Conservation (phyloP, 30 jellyfish, hydroid and myxozoan species). For the Turritopsis dohrnii region DNA sequence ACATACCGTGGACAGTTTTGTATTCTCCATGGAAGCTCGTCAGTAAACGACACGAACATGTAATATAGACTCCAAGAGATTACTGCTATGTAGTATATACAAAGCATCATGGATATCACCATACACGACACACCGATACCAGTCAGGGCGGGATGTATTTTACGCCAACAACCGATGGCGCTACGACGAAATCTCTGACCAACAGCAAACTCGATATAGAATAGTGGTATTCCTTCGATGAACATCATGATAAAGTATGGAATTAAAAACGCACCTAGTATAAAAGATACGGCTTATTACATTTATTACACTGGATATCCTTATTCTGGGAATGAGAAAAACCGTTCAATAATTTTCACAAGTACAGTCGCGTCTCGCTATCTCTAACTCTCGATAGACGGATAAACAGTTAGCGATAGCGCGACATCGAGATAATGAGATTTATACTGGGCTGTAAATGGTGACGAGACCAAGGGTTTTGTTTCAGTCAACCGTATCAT, state of each 20-base stretch:
- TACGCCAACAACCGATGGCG: conserved; percentile 68
- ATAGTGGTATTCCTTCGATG: conserved; percentile 88
- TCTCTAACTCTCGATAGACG: too few relatives aligned
- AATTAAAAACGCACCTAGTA: conserved; percentile 67
- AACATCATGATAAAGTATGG: conserved; percentile 82
- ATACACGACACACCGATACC: conserved; percentile 83
- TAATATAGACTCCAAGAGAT: conserved; percentile 72
- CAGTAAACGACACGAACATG: conserved; percentile 61
- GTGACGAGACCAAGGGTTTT: neutral
- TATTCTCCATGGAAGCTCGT: conserved; percentile 60
- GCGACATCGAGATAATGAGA: neutral
- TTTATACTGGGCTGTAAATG: too few relatives aligned
- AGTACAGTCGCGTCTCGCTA: too few relatives aligned
- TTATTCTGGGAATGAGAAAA: neutral
- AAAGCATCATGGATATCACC: conserved; percentile 63
- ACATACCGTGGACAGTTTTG: conserved; percentile 52
- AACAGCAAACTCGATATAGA: conserved; percentile 72
- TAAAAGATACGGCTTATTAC: neutral
- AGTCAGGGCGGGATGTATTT: conserved; percentile 69
- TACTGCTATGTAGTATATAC: conserved; percentile 75
- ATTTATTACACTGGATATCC: neutral
- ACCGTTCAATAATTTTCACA: neutral
- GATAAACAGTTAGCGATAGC: too few relatives aligned
- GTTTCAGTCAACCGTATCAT: neutral
- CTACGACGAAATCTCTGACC: conserved; percentile 85